These are phyloP conservation scores for Halictus ligatus DNA, from an alignment of 2,888 invertebrate species.

Conservation along the genomic window DNA sequence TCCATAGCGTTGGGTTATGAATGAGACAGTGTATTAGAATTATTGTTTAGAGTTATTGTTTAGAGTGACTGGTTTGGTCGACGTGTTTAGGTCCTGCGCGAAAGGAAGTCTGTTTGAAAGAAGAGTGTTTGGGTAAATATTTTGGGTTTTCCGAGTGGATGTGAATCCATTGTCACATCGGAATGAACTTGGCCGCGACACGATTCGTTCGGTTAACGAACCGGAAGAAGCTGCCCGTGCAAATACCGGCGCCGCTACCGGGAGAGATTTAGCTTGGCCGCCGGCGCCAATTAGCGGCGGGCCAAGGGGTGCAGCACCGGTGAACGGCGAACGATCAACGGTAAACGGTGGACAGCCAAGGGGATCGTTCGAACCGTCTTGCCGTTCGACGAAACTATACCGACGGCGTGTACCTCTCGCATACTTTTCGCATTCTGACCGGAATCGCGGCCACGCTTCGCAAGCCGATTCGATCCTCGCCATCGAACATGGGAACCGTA, in stretches of 20 bases:
- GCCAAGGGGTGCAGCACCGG: background rate
- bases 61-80: too few species aligned
- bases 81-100: too few species aligned
- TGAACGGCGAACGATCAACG: background rate
- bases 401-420: background rate
- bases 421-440: background rate
- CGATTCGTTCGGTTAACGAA: conserved; percentile 42
- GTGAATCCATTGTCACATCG: too few species aligned
- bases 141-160: too few species aligned
- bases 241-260: conserved; percentile 1
- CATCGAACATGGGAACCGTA: background rate
- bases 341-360: background rate
- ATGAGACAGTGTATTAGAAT: too few species aligned
- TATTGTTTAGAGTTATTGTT: too few species aligned
- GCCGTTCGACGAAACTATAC: background rate
- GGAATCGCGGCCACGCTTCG: background rate
- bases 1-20: too few species aligned
- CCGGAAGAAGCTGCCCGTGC: conserved; percentile 30
- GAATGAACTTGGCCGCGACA: too few species aligned
- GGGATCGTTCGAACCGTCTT: conserved; percentile 8
- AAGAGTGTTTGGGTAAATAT: too few species aligned
- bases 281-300: background rate
- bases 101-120: too few species aligned
- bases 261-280: background rate
- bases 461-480: background rate